Evolutionary conservation across 92 coral and sea anemone species (phyloP).

Genomic region (Umimayanthus kanabou): DNA sequence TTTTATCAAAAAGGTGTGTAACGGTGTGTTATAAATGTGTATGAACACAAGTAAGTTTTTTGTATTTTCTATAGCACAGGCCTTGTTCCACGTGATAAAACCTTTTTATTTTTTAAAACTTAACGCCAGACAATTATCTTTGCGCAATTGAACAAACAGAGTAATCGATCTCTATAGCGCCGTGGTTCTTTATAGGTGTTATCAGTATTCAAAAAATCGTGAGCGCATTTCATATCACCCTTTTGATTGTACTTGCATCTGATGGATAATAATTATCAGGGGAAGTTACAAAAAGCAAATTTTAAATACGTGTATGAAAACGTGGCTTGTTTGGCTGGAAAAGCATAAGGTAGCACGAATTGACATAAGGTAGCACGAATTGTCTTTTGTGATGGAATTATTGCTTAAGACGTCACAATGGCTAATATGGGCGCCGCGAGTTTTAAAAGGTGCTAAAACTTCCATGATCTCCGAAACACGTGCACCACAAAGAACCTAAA

Average conservation of each 20-base stretch:
- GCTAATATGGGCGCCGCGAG: conserved; percentile 17
- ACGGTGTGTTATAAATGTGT: too few species aligned
- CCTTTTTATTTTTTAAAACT: too few species aligned
- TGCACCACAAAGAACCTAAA: conserved; percentile 22
- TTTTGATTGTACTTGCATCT: not conserved
- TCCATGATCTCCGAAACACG: conserved; percentile 11
- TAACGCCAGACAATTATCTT: too few species aligned
- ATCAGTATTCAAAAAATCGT: too few species aligned
- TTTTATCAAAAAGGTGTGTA: too few species aligned
- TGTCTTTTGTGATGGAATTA: not conserved
- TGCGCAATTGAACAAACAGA: too few species aligned
- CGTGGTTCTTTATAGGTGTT: not conserved
- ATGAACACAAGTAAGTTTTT: too few species aligned
- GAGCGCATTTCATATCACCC: not conserved
- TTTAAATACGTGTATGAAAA: not conserved
- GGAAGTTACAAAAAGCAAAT: not conserved
- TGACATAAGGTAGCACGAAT: not conserved
- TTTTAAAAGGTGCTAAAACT: conserved; percentile 39
- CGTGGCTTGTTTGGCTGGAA: not conserved
- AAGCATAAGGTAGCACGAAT: too few species aligned
- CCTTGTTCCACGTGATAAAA: too few species aligned
- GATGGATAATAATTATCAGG: not conserved
- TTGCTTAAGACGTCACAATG: conserved; percentile 11
- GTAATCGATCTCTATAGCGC: not conserved
- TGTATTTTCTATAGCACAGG: too few species aligned